Conservation (phyloP, 1,140 invertebrate species). For the Penaeus chinensis region DNA sequence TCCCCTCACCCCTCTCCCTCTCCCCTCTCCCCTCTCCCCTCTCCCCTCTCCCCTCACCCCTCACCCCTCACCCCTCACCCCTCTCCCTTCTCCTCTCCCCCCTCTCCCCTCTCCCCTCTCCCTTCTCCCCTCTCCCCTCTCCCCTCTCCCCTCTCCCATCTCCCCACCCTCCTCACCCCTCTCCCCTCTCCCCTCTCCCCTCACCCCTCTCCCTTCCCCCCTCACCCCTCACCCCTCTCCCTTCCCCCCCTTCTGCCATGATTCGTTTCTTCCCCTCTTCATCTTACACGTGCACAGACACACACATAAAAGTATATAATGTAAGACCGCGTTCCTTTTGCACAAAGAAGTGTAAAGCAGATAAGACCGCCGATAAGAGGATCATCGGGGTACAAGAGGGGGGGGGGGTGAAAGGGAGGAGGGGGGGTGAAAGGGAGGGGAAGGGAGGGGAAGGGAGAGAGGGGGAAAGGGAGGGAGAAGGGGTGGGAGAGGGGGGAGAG, state of each 20-base stretch:
- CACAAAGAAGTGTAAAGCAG: too few relatives aligned
- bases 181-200: neutral
- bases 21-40: neutral
- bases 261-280: neutral
- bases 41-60: neutral
- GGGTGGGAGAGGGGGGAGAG: too few relatives aligned
- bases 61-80: neutral
- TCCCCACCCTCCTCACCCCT: neutral
- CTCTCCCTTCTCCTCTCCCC: neutral
- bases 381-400: too few relatives aligned
- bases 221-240: neutral
- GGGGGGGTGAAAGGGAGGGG: too few relatives aligned
- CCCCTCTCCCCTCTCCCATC: neutral
- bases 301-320: neutral
- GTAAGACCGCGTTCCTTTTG: too few relatives aligned
- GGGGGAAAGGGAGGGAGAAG: too few relatives aligned
- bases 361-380: too few relatives aligned
- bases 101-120: neutral
- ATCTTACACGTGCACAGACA: neutral
- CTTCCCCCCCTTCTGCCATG: neutral
- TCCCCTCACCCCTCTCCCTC: neutral
- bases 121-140: neutral
- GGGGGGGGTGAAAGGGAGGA: too few relatives aligned
- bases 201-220: too few relatives aligned
- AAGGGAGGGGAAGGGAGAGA: too few relatives aligned